phyloP scores from a whole-genome alignment of 1,140 invertebrate genomes.

The Euwallacea similis region DNA sequence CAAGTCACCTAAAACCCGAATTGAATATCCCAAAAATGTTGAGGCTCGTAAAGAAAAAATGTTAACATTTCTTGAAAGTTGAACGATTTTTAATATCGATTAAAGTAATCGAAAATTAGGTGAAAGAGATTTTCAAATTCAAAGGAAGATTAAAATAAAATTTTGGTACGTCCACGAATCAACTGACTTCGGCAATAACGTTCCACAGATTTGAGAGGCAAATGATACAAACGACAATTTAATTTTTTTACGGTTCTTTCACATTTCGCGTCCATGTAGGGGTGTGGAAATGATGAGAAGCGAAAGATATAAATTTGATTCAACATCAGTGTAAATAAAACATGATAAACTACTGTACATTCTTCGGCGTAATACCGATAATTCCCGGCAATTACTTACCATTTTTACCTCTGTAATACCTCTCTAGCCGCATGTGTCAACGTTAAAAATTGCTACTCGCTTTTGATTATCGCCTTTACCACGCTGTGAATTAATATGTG shows the following conservation, averaged over 20 bases:
- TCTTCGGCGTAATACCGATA: conserved; percentile 31
- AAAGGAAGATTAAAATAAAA: too few species aligned
- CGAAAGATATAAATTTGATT: conserved; percentile 32
- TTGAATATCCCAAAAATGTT: too few species aligned
- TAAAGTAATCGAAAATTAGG: too few species aligned
- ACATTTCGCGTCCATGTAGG: conserved; percentile 22
- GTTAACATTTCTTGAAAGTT: too few species aligned
- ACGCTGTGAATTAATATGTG: conserved; percentile 8
- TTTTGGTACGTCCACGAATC: too few species aligned
- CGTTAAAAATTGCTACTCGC: conserved; percentile 18
- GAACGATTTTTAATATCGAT: too few species aligned
- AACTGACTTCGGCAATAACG: too few species aligned
- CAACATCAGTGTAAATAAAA: conserved; percentile 30
- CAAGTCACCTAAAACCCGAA: too few species aligned
- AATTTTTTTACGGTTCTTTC: conserved; percentile 8
- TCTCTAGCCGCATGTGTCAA: conserved; percentile 10
- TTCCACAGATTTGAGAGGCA: too few species aligned
- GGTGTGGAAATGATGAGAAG: conserved; percentile 34
- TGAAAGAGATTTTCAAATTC: too few species aligned
- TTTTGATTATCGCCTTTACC: conserved; percentile 22
- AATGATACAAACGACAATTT: conserved; percentile 22
- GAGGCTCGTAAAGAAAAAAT: too few species aligned
- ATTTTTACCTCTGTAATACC: conserved; percentile 12
- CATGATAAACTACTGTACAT: conserved; percentile 35
- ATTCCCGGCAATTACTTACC: conserved; percentile 26